Evolutionary conservation across 2,888 invertebrate genomes (phyloP).

Genomic region (Yponomeuta sedellus): DNA sequence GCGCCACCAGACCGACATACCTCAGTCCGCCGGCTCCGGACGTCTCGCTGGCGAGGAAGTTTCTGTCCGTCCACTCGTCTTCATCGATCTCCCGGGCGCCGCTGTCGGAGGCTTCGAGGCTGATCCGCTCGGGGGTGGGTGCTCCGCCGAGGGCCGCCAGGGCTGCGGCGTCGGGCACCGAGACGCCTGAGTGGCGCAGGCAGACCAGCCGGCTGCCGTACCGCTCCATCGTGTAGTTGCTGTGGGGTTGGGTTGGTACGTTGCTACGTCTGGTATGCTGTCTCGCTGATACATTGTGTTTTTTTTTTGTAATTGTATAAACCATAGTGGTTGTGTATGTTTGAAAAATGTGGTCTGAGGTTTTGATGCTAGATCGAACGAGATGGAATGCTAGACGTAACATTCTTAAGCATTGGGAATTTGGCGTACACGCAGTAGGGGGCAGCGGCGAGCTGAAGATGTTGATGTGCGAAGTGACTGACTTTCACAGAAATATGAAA

Average conservation of each 20-base stretch:
- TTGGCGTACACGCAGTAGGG: too few relatives aligned
- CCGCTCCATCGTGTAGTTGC: constrained; percentile 61
- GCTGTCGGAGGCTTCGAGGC: constrained; percentile 54
- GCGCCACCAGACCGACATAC: constrained; percentile 27
- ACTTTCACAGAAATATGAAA: too few relatives aligned
- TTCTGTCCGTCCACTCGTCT: constrained; percentile 96
- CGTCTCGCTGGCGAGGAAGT: constrained; percentile 89
- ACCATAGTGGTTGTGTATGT: too few relatives aligned
- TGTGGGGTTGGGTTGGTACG: constrained; percentile 22
- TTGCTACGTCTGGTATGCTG: neutral
- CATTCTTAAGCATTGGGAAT: too few relatives aligned
- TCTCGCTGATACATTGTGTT: too few relatives aligned
- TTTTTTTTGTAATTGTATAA: neutral
- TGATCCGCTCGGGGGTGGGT: constrained; percentile 58
- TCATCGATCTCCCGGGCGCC: constrained; percentile 87
- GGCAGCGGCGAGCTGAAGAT: too few relatives aligned
- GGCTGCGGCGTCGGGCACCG: constrained; percentile 17
- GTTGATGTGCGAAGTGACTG: too few relatives aligned
- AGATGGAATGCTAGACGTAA: too few relatives aligned
- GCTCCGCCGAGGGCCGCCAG: constrained; percentile 32
- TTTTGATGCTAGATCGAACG: too few relatives aligned
- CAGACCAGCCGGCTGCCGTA: constrained; percentile 58
- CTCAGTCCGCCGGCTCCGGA: constrained; percentile 58
- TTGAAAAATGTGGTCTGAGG: too few relatives aligned
- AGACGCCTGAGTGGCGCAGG: constrained; percentile 53